phyloP scores from a whole-genome alignment of 1,140 invertebrate species.

The Ridgeia piscesae region DNA sequence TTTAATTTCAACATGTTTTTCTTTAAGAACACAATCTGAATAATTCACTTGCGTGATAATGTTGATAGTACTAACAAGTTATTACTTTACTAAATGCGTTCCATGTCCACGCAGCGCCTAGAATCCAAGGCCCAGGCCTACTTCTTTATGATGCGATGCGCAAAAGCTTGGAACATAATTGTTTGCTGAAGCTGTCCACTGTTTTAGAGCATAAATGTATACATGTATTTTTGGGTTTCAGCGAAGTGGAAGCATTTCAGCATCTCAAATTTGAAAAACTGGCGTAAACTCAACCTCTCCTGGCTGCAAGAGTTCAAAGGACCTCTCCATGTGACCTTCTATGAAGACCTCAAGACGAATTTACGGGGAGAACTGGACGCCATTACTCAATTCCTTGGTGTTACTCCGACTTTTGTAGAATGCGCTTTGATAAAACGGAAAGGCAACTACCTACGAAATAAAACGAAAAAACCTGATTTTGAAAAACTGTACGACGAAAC shows the following conservation, averaged over 20 bases:
- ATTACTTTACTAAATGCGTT: too few species aligned
- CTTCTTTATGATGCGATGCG: too few species aligned
- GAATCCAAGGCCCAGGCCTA: too few species aligned
- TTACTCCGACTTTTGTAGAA: background rate
- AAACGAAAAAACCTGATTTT: background rate
- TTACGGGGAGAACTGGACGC: background rate
- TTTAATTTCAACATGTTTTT: too few species aligned
- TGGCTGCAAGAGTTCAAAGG: background rate
- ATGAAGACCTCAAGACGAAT: background rate
- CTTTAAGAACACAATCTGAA: too few species aligned
- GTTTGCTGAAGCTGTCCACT: too few species aligned
- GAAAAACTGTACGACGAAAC: background rate
- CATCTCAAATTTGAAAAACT: background rate
- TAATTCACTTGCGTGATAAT: too few species aligned
- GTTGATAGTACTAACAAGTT: too few species aligned
- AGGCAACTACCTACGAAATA: background rate
- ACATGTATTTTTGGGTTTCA: background rate
- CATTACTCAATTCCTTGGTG: background rate
- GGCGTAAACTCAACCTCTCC: background rate
- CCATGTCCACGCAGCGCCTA: too few species aligned
- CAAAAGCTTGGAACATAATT: too few species aligned
- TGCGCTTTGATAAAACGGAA: background rate
- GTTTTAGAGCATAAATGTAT: too few species aligned
- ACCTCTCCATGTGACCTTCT: background rate
- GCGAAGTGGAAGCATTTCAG: background rate